Percentiles rank a stretch among this genome's conserved stretches.
These are phyloP conservation scores for Xestobium rufovillosum DNA, from an alignment of 2,888 invertebrate species.

Conservation along the genomic window DNA sequence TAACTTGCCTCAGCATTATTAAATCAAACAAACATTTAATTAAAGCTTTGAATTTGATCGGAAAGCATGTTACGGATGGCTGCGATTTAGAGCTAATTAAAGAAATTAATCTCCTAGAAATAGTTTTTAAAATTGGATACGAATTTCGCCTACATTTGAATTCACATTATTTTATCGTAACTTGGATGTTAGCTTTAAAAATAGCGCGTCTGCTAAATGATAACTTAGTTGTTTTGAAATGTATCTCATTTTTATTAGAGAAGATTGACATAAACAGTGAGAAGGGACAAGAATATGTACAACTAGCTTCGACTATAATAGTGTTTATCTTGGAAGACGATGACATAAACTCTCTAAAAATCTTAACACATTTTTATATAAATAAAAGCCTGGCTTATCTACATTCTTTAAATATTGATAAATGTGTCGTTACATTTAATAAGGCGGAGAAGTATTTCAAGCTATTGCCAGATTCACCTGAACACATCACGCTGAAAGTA, in stretches of 20 bases:
- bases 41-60: conserved; percentile 22
- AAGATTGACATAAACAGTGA: conserved; percentile 18
- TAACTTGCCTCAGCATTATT: conserved; percentile 20
- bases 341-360: conserved; percentile 6
- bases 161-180: conserved; percentile 23
- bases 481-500: no score
- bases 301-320: no score
- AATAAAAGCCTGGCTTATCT: no score
- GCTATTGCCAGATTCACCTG: no score
- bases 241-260: conserved; percentile 26
- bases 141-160: conserved; percentile 30
- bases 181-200: conserved; percentile 26
- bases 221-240: conserved; percentile 21
- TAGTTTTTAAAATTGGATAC: conserved; percentile 25
- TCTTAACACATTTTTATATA: conserved; percentile 13
- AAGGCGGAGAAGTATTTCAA: no score
- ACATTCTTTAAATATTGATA: no score
- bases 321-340: conserved; percentile 15
- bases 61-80: conserved; percentile 11
- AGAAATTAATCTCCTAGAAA: no score
- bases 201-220: conserved; percentile 24
- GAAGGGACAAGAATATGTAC: conserved; percentile 18
- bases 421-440: no score
- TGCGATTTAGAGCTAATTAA: no score
- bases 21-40: conserved; percentile 25